Base-by-base conservation (phyloP, 2,797 vertebrate genomes). In the Pogonophryne albipinna region DNA sequence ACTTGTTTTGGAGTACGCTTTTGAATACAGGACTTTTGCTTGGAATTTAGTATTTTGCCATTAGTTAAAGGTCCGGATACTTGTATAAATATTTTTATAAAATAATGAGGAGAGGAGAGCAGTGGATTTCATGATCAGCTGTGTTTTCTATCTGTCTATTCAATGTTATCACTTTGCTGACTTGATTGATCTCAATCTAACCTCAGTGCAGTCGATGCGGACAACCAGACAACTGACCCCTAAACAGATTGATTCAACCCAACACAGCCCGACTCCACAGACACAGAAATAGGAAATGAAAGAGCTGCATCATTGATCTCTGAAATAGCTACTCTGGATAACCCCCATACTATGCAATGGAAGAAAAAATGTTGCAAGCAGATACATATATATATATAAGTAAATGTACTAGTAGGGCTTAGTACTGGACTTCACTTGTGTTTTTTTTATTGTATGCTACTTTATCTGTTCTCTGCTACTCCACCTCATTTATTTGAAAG, bases 211-310 rank as follows among this genome's bases (percentile, higher is more conserved):
- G 69, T 84, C 82, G 6, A 86, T 78, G 44, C 0, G 31, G 58
- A 73, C 69, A 71, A 3, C 60, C 80, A 79, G 85, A 88, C 89
- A 61, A 58, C 27, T 86, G 90, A 91, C 90, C 87, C 85, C 13
- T n/a, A 78, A 87, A 78, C 56, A 53, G 17, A 88, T 88, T 71
- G 83, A 92, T 82, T 56, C 50, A 47, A 13, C 67, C 47, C 34
- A 59, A 55, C 31, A 38, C 15, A 34, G 19, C 15, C 20, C 19
- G 1, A 50, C 41, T 31, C 11, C 58, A 49, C 66, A 12, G 58
- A 52, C 41, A 50, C 71, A 74, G 62, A 82, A 38, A 78, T 79
- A 67, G 87, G 87, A 90, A 90, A 90, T 87, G 58, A 88, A 83
- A 85, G 61, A 49, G 85, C 60, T 69, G 74, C n/a, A 66, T 61